phyloP scores from a whole-genome alignment of 2,797 vertebrate genomes.

The Pipistrellus pygmaeus region DNA sequence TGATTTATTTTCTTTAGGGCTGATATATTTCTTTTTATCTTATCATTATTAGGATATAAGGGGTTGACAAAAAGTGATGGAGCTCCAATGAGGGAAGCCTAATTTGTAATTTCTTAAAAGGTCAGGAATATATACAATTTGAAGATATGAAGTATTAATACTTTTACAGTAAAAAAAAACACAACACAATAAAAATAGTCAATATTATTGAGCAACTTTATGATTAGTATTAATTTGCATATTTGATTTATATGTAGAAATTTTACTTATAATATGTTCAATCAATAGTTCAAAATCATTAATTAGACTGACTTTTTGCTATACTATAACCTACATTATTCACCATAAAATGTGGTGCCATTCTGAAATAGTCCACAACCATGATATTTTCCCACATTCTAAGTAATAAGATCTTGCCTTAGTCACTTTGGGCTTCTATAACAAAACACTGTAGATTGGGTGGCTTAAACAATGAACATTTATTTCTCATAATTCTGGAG shows the following conservation, averaged over 20 bases:
- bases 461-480: not conserved
- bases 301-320: not conserved
- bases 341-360: not conserved
- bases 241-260: slow-evolving; percentile 36
- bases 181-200: not conserved
- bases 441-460: not conserved
- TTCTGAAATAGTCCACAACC: not conserved
- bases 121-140: not conserved
- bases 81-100: not conserved
- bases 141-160: not conserved
- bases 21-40: not conserved
- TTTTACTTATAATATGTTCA: not conserved
- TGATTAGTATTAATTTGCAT: slow-evolving; percentile 25
- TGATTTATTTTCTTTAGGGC: not conserved
- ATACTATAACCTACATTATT: not conserved
- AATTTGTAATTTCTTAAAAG: not conserved
- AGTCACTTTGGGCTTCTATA: not conserved
- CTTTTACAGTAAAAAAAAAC: not conserved
- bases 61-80: not conserved
- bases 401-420: not conserved
- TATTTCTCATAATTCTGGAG: not conserved
- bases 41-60: not conserved
- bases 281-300: slow-evolving; percentile 39
- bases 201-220: not conserved
- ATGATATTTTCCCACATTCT: not conserved